Base-by-base conservation (phyloP, 2,888 invertebrate species). In the Acleris laterana region DNA sequence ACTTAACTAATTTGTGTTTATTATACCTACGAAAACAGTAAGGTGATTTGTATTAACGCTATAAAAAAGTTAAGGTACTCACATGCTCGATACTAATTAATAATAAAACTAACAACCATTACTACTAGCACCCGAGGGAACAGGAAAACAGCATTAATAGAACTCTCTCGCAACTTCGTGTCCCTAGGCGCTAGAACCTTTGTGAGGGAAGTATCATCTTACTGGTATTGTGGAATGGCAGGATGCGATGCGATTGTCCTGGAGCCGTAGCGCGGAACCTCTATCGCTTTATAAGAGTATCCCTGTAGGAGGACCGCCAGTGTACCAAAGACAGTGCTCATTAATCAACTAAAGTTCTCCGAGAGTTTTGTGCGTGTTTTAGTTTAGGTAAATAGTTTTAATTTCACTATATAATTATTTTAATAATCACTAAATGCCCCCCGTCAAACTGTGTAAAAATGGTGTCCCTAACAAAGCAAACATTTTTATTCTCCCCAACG, bases 121-220 rank as follows among this genome's bases (percentile, higher is more conserved):
- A 66, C 61, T 51, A 28, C 46, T 32, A 42, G 61, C 32, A 49
- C 51, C 66, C 66, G 38, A n/a, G 61, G 56, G 51, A 42, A 32
- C 28, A 61, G 51, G 52, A 56, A 56, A 61, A 56, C 60, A 55
- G 19, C 55, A 56, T 65, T 60, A 65, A 65, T 59, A 60, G 58
- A 28, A 57, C 52, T 59, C 19, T 51, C 57, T 49, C 61, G 66
- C 72, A 76, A 80, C 78, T 80, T 81, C 81, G 79, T 77, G 81
- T 82, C 82, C 79, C 81, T 85, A 88, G 84, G 81, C 81, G 74
- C 81, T 83, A 80, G 80, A 81, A 78, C 85, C 84, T 81, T 87
- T 89, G 92, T 89, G 84, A 84, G 81, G 89, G 90, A 90, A 91
- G 88, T 92, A 90, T 92, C 90, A 78, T 78, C 87, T 92, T 91